phyloP scores from a whole-genome alignment of 2,888 invertebrate genomes.

The Eudemis profundana region DNA sequence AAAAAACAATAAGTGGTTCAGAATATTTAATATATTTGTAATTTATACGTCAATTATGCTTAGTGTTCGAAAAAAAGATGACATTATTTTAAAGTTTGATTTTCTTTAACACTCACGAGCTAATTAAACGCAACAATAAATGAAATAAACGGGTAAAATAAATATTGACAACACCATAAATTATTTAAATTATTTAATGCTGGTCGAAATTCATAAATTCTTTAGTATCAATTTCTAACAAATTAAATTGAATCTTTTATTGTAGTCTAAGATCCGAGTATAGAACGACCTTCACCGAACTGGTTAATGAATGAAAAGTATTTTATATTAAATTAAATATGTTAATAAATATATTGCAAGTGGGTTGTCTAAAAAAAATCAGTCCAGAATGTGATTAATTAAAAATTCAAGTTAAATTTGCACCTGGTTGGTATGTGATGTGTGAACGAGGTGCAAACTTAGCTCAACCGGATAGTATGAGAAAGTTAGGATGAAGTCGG shows the following conservation, averaged over 20 bases:
- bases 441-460: no score
- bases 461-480: no score
- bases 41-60: not conserved
- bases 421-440: no score
- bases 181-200: slow-evolving; percentile 45
- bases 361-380: no score
- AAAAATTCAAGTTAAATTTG: no score
- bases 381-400: no score
- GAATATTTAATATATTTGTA: slow-evolving; percentile 19
- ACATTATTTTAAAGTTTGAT: not conserved
- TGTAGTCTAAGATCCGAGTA: no score
- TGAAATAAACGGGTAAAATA: slow-evolving; percentile 42
- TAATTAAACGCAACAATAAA: slow-evolving; percentile 6
- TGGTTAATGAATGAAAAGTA: no score
- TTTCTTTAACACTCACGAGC: not conserved
- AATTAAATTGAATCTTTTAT: slow-evolving; percentile 32
- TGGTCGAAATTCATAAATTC: slow-evolving; percentile 42
- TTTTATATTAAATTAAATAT: no score
- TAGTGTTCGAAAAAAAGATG: not conserved
- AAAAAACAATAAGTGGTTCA: slow-evolving; percentile 41
- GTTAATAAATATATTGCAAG: no score
- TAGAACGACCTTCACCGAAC: no score
- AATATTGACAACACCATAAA: slow-evolving; percentile 44
- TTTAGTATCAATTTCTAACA: slow-evolving; percentile 40
- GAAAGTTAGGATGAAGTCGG: no score